phyloP scores from a whole-genome alignment of 2,888 invertebrate species.

The Clusia tigrina region DNA sequence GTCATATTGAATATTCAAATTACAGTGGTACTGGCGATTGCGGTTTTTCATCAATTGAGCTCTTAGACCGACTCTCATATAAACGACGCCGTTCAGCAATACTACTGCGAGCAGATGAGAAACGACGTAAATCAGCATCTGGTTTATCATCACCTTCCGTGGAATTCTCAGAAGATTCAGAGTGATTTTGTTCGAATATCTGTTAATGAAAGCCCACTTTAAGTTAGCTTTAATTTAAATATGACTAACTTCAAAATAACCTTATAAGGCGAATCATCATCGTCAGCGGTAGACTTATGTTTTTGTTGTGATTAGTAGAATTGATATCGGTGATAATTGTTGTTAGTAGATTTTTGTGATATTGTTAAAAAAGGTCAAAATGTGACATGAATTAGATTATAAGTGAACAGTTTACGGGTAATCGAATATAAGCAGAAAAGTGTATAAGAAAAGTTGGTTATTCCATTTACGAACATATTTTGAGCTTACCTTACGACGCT shows the following conservation, averaged over 20 bases:
- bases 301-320: conserved; percentile 34
- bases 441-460: not conserved
- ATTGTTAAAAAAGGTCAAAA: not conserved
- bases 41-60: conserved; percentile 72
- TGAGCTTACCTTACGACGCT: conserved; percentile 73
- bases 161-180: conserved; percentile 66
- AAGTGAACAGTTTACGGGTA: not conserved
- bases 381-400: not conserved
- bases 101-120: conserved; percentile 72
- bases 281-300: conserved; percentile 58
- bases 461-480: not conserved
- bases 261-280: conserved; percentile 63
- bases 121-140: conserved; percentile 67
- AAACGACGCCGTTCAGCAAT: conserved; percentile 81
- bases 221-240: not conserved
- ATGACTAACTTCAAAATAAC: conserved; percentile 42
- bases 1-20: conserved; percentile 40
- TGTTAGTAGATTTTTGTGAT: conserved; percentile 19
- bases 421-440: not conserved
- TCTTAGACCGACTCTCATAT: conserved; percentile 79
- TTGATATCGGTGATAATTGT: conserved; percentile 27
- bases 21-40: conserved; percentile 78
- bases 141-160: conserved; percentile 67
- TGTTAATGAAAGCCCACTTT: conserved; percentile 31
- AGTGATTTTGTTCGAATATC: conserved; percentile 63